phyloP scores from a whole-genome alignment of 2,888 invertebrate species.

The Petrolisthes manimaculis region DNA sequence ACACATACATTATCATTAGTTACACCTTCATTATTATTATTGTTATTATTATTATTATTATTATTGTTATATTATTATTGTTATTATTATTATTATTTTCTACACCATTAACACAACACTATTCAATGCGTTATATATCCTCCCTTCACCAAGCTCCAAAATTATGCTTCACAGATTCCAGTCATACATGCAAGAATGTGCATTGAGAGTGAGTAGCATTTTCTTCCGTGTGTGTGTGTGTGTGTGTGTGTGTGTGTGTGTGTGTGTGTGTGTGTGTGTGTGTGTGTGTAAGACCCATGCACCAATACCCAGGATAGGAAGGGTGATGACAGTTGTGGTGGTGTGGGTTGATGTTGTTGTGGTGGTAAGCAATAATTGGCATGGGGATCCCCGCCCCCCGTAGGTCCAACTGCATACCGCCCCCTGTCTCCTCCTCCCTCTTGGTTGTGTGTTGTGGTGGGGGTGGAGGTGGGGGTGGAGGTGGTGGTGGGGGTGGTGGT shows the following conservation, averaged over 20 bases:
- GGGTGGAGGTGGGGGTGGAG: background rate
- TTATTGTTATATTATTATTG: no score
- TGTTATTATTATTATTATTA: no score
- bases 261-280: background rate
- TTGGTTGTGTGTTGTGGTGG: background rate
- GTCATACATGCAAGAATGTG: no score
- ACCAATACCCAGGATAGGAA: constrained; percentile 46
- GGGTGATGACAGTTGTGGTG: constrained; percentile 23
- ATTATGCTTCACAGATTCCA: no score
- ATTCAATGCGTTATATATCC: no score
- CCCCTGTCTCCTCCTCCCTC: background rate
- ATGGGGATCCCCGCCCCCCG: background rate
- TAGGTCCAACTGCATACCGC: background rate
- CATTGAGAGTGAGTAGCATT: no score
- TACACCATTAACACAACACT: no score
- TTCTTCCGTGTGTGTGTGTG: no score
- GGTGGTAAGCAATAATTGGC: constrained; percentile 25
- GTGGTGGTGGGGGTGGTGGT: background rate
- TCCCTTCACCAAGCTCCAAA: no score
- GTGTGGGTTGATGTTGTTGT: constrained; percentile 24
- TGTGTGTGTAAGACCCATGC: background rate
- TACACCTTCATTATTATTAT: no score
- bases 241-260: background rate
- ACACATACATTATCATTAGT: no score
- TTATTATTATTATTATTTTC: no score